A percentile compares a stretch with the other conserved stretches of the same genome.
phyloP scores from a whole-genome alignment of 2,113 vertebrate genomes.

The Symphodus melops region DNA sequence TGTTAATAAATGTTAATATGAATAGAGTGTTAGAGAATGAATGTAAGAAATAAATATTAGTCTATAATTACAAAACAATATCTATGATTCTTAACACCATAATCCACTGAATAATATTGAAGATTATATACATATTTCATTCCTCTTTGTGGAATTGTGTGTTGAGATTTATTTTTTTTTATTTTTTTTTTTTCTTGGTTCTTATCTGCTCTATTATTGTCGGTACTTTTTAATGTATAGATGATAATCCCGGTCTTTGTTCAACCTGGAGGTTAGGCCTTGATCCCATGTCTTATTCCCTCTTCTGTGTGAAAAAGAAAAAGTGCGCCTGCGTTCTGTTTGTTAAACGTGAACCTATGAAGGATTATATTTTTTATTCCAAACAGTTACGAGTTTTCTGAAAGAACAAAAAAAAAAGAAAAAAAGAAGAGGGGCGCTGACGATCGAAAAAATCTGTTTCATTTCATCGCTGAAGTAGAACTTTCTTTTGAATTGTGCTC shows the following conservation, averaged over 20 bases:
- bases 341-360: slow-evolving; percentile 64
- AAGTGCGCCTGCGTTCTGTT: slow-evolving; percentile 56
- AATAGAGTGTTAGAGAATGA: slow-evolving; percentile 87
- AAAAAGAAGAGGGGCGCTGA: not conserved
- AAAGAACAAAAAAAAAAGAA: not conserved
- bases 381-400: slow-evolving; percentile 35
- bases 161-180: slow-evolving; percentile 50
- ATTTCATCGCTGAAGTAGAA: slow-evolving; percentile 33
- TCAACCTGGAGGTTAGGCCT: slow-evolving; percentile 47
- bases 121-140: slow-evolving; percentile 77
- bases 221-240: slow-evolving; percentile 62
- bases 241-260: slow-evolving; percentile 56
- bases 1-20: slow-evolving; percentile 86
- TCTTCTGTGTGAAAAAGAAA: slow-evolving; percentile 54
- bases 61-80: slow-evolving; percentile 74
- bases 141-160: slow-evolving; percentile 80
- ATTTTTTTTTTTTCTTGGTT: slow-evolving; percentile 56
- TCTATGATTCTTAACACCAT: slow-evolving; percentile 76
- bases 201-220: slow-evolving; percentile 58
- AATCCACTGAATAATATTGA: slow-evolving; percentile 71
- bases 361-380: slow-evolving; percentile 73
- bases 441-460: slow-evolving; percentile 30
- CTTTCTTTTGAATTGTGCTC: slow-evolving; percentile 49
- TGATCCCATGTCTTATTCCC: slow-evolving; percentile 49
- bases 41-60: slow-evolving; percentile 85